Conservation (phyloP, 2,888 invertebrate genomes). For the Pharmacophagus antenor region DNA sequence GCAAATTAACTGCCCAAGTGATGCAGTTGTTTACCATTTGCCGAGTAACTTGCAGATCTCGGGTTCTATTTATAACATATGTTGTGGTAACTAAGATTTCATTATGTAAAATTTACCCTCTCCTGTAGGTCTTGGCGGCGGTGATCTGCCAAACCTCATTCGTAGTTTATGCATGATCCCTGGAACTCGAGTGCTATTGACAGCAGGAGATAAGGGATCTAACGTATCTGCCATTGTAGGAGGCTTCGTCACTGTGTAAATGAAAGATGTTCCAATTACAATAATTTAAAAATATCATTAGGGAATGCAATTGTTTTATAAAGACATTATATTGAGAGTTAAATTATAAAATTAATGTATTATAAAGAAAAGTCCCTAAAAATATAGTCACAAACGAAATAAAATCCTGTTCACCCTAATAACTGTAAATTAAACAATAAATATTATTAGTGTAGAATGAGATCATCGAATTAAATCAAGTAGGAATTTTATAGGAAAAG, state of each 20-base stretch:
- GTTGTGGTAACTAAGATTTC: no score
- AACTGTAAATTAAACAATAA: neutral
- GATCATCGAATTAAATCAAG: neutral
- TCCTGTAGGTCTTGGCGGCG: conserved; percentile 47
- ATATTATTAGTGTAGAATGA: no score
- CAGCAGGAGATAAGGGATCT: conserved; percentile 64
- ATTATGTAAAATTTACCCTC: conserved; percentile 59
- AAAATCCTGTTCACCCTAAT: neutral
- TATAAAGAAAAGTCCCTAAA: no score
- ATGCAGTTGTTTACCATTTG: no score
- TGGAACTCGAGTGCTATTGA: conserved; percentile 45
- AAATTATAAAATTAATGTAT: no score
- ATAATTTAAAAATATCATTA: no score
- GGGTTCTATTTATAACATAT: no score
- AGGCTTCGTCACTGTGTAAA: conserved; percentile 56
- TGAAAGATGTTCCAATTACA: neutral
- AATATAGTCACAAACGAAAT: no score
- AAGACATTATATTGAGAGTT: no score
- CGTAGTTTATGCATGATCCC: conserved; percentile 60
- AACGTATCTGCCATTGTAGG: conserved; percentile 61
- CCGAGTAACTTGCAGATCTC: no score
- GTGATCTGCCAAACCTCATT: conserved; percentile 49
- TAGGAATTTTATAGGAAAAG: neutral
- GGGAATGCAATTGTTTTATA: no score
- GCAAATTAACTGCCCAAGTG: no score